phyloP scores from a whole-genome alignment of 1,140 invertebrate species.

The Leptopilina boulardi region DNA sequence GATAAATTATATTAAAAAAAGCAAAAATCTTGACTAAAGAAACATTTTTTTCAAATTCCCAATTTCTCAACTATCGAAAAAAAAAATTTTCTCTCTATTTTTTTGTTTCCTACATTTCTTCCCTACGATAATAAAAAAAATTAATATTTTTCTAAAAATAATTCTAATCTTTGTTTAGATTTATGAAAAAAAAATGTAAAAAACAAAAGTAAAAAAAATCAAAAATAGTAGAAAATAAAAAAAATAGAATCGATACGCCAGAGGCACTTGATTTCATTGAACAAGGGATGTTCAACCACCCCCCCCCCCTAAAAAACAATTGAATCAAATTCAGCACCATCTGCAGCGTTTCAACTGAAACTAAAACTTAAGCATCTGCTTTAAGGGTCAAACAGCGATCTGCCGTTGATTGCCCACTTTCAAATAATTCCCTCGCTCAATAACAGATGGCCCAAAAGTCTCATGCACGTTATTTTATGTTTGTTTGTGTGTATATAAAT shows the following conservation, averaged over 20 bases:
- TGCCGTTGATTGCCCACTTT: slow-evolving; percentile 42
- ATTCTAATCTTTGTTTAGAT: too few relatives aligned
- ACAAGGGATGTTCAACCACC: background rate
- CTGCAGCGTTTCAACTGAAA: background rate
- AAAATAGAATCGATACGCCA: background rate
- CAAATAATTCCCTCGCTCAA: slow-evolving; percentile 57
- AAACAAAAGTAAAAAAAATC: too few relatives aligned
- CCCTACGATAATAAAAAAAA: background rate
- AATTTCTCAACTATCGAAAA: too few relatives aligned
- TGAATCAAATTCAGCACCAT: background rate
- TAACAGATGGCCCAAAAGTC: slow-evolving; percentile 65
- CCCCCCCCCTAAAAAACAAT: background rate
- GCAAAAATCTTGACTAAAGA: too few relatives aligned
- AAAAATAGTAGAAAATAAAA: background rate
- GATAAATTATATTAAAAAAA: too few relatives aligned
- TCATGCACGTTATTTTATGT: too few relatives aligned
- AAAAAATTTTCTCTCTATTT: background rate
- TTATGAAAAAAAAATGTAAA: too few relatives aligned
- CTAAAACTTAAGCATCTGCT: background rate
- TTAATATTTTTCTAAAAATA: background rate
- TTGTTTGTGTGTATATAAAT: too few relatives aligned
- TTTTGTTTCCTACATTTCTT: background rate
- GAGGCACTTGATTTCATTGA: background rate
- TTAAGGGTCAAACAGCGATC: slow-evolving; percentile 51
- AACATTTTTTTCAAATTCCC: too few relatives aligned